Evolutionary conservation across 2,888 invertebrate species (phyloP).

Genomic region (Xylocampa areola): DNA sequence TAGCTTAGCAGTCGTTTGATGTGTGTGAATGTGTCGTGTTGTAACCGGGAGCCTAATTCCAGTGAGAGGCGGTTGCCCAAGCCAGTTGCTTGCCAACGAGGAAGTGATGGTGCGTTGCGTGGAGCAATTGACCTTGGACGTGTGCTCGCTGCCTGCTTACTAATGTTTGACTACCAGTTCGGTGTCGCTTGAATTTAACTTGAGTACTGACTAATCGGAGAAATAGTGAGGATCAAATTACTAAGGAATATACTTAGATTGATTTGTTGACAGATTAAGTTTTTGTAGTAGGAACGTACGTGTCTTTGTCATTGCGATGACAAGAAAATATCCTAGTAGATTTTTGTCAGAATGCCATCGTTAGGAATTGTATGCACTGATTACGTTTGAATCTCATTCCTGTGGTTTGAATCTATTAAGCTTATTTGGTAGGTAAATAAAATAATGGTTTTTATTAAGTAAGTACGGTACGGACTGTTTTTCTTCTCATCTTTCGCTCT

Average conservation of each 20-base stretch:
- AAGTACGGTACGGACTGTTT: too few relatives aligned
- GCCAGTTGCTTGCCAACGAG: constrained; percentile 79
- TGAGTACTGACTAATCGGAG: constrained; percentile 33
- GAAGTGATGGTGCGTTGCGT: constrained; percentile 82
- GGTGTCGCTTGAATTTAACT: constrained; percentile 44
- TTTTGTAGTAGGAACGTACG: constrained; percentile 2
- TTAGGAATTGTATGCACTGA: too few relatives aligned
- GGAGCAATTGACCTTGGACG: constrained; percentile 84
- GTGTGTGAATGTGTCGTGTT: constrained; percentile 65
- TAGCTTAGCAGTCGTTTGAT: constrained; percentile 47
- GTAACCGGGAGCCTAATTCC: constrained; percentile 81
- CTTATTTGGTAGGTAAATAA: too few relatives aligned
- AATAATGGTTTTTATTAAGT: too few relatives aligned
- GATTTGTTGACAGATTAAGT: constrained; percentile 20
- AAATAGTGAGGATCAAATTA: constrained; percentile 38
- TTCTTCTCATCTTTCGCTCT: too few relatives aligned
- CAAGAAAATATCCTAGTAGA: too few relatives aligned
- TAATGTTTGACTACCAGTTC: constrained; percentile 66
- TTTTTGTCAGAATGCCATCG: too few relatives aligned
- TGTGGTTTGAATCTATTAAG: too few relatives aligned
- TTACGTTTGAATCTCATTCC: too few relatives aligned
- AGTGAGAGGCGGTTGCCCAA: constrained; percentile 86
- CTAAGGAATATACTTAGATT: constrained; percentile 30
- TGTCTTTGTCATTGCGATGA: too few relatives aligned
- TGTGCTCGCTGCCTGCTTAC: constrained; percentile 73